A percentile compares a stretch with the other conserved stretches of the same genome.
These are phyloP conservation scores for Odontocolon sp. DNA, from an alignment of 2,888 invertebrate species.

Conservation along the genomic window DNA sequence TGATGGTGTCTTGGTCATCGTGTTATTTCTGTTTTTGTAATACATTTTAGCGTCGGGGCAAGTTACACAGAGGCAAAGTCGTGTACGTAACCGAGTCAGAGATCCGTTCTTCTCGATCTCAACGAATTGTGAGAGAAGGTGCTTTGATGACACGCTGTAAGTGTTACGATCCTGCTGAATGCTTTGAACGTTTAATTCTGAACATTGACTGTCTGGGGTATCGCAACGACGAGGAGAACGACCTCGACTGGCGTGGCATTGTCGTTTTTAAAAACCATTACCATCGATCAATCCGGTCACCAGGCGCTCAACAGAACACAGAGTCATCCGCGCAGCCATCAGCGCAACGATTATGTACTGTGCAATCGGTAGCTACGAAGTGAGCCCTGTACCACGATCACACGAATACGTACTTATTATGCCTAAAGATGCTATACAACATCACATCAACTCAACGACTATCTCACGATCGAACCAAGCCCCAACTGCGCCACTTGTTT, in stretches of 20 bases:
- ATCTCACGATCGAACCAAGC: constrained; percentile 51
- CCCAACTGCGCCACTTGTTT: constrained; percentile 22
- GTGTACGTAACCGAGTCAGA: background rate
- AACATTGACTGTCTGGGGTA: constrained; percentile 24
- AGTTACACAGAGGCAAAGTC: background rate
- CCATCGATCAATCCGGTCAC: constrained; percentile 61
- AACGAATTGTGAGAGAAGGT: constrained; percentile 34
- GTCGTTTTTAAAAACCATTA: constrained; percentile 61
- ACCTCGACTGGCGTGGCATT: constrained; percentile 59
- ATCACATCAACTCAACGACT: constrained; percentile 43
- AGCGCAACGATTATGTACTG: constrained; percentile 37
- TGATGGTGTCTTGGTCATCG: constrained; percentile 4
- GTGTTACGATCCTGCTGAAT: constrained; percentile 9
- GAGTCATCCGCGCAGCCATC: constrained; percentile 1
- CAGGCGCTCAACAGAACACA: constrained; percentile 14
- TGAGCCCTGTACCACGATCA: constrained; percentile 13
- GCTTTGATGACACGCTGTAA: background rate
- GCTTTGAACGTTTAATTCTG: background rate
- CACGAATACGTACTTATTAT: constrained; percentile 52
- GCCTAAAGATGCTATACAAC: constrained; percentile 20
- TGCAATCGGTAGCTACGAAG: constrained; percentile 52
- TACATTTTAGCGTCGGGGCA: background rate
- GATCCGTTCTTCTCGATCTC: constrained; percentile 22
- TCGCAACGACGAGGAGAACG: constrained; percentile 30
- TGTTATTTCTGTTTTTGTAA: background rate